phyloP scores from a whole-genome alignment of 1,140 invertebrate genomes.

The Pentalonia nigronervosa region DNA sequence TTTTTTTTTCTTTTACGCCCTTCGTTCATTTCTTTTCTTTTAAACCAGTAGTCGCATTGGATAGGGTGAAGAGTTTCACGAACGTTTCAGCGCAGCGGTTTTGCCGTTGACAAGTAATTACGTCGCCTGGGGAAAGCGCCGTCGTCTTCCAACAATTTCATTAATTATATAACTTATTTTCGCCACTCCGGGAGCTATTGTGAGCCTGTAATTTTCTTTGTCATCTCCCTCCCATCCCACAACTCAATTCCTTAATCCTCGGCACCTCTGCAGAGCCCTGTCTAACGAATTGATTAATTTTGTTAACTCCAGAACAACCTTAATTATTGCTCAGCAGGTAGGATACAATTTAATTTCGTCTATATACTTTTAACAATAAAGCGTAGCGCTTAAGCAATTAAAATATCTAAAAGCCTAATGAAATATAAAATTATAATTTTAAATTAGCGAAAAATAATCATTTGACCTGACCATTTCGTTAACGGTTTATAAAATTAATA shows the following conservation, averaged over 20 bases:
- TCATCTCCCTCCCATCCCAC: not conserved
- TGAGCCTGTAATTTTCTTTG: constrained; percentile 58
- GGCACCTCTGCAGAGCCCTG: not conserved
- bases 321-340: constrained; percentile 51
- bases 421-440: constrained; percentile 6
- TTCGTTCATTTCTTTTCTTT: constrained; percentile 13
- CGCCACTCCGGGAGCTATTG: constrained; percentile 54
- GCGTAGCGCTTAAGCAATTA: constrained; percentile 26
- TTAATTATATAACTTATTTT: constrained; percentile 59
- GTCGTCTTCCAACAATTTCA: constrained; percentile 57
- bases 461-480: not conserved
- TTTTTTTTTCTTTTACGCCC: not conserved
- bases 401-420: constrained; percentile 20
- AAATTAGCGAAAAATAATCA: not conserved
- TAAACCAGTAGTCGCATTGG: constrained; percentile 31
- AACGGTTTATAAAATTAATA: not conserved
- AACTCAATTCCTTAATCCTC: constrained; percentile 21
- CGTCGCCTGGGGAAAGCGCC: constrained; percentile 30
- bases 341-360: constrained; percentile 41
- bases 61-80: constrained; percentile 22
- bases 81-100: constrained; percentile 46
- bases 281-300: constrained; percentile 58
- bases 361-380: not conserved
- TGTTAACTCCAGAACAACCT: constrained; percentile 54
- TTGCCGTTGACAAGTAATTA: constrained; percentile 58